Evolutionary conservation across 2,113 vertebrate species (phyloP).

Genomic region (Muntiacus reevesi): DNA sequence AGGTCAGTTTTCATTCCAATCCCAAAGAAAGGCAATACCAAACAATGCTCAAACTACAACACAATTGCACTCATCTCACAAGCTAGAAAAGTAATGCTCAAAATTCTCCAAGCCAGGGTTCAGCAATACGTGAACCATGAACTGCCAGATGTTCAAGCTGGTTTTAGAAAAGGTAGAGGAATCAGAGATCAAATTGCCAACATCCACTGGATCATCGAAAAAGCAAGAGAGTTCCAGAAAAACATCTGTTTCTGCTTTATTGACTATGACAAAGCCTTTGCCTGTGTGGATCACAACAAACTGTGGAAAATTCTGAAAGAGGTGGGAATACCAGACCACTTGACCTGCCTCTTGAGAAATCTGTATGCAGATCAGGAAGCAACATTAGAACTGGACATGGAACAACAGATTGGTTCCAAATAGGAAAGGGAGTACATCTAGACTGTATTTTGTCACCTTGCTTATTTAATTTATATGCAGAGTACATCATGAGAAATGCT

Average conservation of each 20-base stretch:
- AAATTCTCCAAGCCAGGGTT: neutral
- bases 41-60: neutral
- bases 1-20: neutral
- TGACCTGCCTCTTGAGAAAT: neutral
- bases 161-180: neutral
- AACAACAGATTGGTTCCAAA: neutral
- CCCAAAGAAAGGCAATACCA: neutral
- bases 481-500: neutral
- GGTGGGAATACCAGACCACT: neutral
- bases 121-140: neutral
- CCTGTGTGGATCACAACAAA: neutral
- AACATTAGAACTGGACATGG: neutral
- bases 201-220: fast-evolving
- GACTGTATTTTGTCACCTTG: neutral
- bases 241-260: neutral
- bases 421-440: neutral
- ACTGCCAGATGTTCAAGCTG: neutral
- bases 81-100: neutral
- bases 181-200: neutral
- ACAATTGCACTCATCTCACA: neutral
- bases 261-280: neutral
- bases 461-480: neutral
- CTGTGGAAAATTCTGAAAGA: neutral
- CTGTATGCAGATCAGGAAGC: neutral
- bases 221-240: neutral